Base-by-base conservation (phyloP, 2,797 vertebrate genomes). In the Ibycter americanus region DNA sequence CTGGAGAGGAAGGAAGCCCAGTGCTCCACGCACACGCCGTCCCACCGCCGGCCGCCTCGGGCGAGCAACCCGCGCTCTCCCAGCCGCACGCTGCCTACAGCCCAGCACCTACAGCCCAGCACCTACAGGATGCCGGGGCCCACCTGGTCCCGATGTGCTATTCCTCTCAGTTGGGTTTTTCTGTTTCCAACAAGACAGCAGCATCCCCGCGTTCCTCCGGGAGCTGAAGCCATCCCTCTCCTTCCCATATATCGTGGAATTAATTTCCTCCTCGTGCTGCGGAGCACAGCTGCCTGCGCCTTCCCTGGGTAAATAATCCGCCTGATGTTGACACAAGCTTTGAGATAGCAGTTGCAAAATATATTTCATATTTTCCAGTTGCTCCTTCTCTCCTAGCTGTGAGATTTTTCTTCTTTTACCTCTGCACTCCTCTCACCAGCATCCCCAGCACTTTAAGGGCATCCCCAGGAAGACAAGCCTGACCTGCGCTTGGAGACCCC, bases 401-500 rank as follows among this genome's bases (percentile, higher is more conserved):
- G 29, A 77, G 29, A 2, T 21, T 38, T 40, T 40, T 42, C 11
- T 38, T 51, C 56, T 18, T 16, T 36, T 1, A 34, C 54, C 66
- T 12, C 9, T 19, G 34, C 4, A 1, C 22, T 34, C 2, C 10
- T 36, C 63, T 42, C 8, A 1, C 22, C 54, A 51, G 55, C 66
- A 73, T 10, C 36, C 42, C 62, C 62, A n/a, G 52, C 15, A 2
- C 18, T 27, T 5, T 2, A 12, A 20, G 42, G 38, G 17, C 3
- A 14, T 31, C 38, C 40, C 25, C 1, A 0, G 18, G 1, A 4
- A 47, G 67, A 62, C 0, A 0, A 1, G 7, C 36, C 55, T 7
- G 0, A 20, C 52, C n/a, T 19, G 25, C 0, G 0, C 46, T 7
- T 2, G 26, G 32, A 23, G 17, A 59, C 9, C 34, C 27, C 63